phyloP scores from a whole-genome alignment of 2,113 vertebrate genomes.

The Eudorcas thomsonii region DNA sequence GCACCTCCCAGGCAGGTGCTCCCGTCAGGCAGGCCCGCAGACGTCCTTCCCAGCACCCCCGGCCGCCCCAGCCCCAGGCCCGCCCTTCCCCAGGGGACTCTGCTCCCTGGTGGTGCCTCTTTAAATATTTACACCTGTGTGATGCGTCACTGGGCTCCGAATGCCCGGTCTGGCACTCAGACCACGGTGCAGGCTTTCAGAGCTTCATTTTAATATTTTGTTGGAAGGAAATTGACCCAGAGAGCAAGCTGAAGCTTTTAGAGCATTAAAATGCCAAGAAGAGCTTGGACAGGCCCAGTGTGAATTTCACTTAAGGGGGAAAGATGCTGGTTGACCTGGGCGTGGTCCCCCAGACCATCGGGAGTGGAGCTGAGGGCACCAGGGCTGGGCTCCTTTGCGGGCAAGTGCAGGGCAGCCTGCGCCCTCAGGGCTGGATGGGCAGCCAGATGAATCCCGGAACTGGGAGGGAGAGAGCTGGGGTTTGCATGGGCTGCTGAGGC shows the following conservation, averaged over 20 bases:
- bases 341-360: too few species aligned
- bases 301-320: neutral
- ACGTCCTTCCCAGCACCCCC: fast-evolving
- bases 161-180: neutral
- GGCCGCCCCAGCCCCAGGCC: neutral
- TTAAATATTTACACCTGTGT: constrained; percentile 22
- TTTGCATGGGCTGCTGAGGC: neutral
- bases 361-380: fast-evolving
- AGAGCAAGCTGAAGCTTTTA: constrained; percentile 57
- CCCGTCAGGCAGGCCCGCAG: neutral
- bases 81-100: neutral
- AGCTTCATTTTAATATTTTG: constrained; percentile 26
- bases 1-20: neutral
- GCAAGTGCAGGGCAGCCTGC: fast-evolving
- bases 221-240: constrained; percentile 29
- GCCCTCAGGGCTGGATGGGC: neutral
- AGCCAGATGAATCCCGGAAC: neutral
- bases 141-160: neutral
- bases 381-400: neutral
- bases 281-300: neutral
- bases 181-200: neutral
- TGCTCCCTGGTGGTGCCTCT: neutral
- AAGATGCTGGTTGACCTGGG: neutral
- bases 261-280: neutral
- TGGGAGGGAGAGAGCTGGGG: fast-evolving